A percentile compares a stretch with the other conserved stretches of the same genome.
These are phyloP conservation scores for Dexiosoma caninum DNA, from an alignment of 2,888 invertebrate species.

Conservation along the genomic window DNA sequence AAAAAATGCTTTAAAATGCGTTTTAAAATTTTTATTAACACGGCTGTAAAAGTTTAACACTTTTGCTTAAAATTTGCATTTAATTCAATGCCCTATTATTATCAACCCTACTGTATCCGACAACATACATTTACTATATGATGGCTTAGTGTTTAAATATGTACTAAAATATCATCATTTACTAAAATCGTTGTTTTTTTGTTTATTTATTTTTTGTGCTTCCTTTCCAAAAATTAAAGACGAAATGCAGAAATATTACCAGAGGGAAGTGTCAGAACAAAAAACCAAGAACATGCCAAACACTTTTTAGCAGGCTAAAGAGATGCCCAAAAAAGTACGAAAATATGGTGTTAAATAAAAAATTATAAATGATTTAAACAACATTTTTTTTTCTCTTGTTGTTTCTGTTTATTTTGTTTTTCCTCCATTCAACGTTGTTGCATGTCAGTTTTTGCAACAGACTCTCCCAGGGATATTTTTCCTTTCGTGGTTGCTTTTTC, in stretches of 20 bases:
- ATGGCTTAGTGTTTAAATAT: constrained; percentile 47
- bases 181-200: constrained; percentile 14
- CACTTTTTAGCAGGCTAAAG: constrained; percentile 55
- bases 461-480: background rate
- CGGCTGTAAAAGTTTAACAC: too few species aligned
- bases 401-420: background rate
- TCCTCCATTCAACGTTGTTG: background rate
- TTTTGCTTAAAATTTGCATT: too few species aligned
- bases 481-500: background rate
- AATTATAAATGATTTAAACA: constrained; percentile 60
- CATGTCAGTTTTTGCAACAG: constrained; percentile 21
- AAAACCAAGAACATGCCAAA: constrained; percentile 56
- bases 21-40: too few species aligned
- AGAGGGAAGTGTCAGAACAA: constrained; percentile 38
- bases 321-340: constrained; percentile 41
- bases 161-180: constrained; percentile 61
- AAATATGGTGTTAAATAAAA: constrained; percentile 62
- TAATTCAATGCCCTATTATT: too few species aligned
- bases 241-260: constrained; percentile 27
- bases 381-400: background rate
- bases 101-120: too few species aligned
- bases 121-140: too few species aligned
- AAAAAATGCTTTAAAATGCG: too few species aligned
- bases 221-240: constrained; percentile 8
- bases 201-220: background rate